These are phyloP conservation scores for Crocuta crocuta DNA, from an alignment of 2,113 vertebrate genomes.

Conservation along the genomic window DNA sequence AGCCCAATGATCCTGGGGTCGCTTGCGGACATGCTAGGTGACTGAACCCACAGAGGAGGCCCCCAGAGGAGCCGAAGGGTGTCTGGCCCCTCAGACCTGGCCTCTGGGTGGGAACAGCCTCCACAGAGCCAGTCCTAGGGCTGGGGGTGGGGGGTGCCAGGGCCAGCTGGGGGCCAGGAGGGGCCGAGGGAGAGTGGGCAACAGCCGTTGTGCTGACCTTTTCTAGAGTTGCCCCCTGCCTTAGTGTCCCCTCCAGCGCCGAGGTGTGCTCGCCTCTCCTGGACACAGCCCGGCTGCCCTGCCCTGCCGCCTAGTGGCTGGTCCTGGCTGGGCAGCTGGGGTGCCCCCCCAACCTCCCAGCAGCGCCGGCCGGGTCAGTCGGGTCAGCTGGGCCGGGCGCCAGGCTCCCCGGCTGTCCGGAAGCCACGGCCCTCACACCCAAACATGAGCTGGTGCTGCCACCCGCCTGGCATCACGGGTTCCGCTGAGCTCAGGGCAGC, in stretches of 20 bases:
- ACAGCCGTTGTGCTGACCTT: accelerated
- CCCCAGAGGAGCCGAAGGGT: too few relatives aligned
- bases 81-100: accelerated
- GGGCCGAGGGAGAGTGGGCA: neutral
- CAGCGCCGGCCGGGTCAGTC: neutral
- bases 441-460: conserved; percentile 78
- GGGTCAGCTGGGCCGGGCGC: conserved; percentile 64
- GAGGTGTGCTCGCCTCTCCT: neutral
- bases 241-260: neutral
- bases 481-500: conserved; percentile 80
- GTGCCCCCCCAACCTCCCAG: neutral
- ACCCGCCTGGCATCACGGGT: conserved; percentile 76
- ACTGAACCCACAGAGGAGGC: accelerated
- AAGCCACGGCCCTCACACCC: conserved; percentile 59
- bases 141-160: too few relatives aligned
- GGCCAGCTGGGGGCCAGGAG: neutral
- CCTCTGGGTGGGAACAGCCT: neutral
- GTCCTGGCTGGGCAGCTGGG: neutral
- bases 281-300: neutral
- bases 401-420: conserved; percentile 58
- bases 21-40: neutral
- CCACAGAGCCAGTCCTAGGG: too few relatives aligned
- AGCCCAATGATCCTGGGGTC: neutral
- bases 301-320: neutral
- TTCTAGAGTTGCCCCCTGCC: neutral